Evolutionary conservation across 2,797 vertebrate species (phyloP), one percentile per base, ranked within the genome.

Genomic region (Myotis pilosus): DNA sequence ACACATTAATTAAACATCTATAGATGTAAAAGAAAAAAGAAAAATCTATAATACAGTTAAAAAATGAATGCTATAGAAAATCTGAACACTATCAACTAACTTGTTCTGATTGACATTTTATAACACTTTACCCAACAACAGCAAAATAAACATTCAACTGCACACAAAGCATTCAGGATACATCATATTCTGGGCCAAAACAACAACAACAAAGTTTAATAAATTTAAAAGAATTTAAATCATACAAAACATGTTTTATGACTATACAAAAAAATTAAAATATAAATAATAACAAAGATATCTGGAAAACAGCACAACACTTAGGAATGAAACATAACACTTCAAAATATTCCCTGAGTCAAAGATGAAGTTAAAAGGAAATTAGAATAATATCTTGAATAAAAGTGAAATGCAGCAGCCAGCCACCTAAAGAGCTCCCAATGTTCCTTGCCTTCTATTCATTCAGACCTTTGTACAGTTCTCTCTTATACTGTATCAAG

Each of bases 1-100:
- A 68, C 30, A 74, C 12, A 49, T 36, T 15, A 64, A 51, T 28
- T 83, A 53, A 83, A 94, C 87, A n/a, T 30, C 22, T 66, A 94
- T 6, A 87, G 30, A 80, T 23, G 53, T 75, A 60, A 84, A 92
- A 88, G 72, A 75, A 92, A 81, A 92, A 94, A 84, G 9, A 49
- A 91, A 91, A 92, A 85, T 44, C 78, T 53, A 30, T 82, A 64
- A 71, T 66, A 55, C 47, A 60, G 71, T 60, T 83, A 78, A 60
- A 82, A 81, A 60, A 9, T 30, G 41, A 71, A 89, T 10, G 20
- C 13, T 72, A 41, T 36, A 69, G 72, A 74, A 89, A 81, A 38
- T 68, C 16, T 38, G 62, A 86, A 75, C 17, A 33, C 19, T 44
- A 30, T 71, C 28, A 62, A 44, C 33, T 89, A 88, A 74, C 79